A percentile compares a stretch with the other conserved stretches of the same genome.
Conservation (phyloP, 2,797 vertebrate species). For the Ptychobarbus kaznakovi region DNA sequence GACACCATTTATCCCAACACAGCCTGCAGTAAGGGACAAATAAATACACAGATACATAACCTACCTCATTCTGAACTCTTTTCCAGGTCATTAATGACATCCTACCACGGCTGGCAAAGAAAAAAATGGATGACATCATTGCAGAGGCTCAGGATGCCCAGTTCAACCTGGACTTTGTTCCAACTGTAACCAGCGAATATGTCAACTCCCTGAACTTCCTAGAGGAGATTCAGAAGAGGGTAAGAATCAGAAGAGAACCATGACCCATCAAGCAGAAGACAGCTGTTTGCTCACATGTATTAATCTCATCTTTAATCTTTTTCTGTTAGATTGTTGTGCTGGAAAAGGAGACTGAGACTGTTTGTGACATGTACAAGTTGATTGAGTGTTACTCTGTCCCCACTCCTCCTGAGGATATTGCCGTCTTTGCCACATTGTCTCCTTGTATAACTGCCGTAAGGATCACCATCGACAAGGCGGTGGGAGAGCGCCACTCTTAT, state of each 20-base stretch:
- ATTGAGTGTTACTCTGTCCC: slow-evolving; percentile 81
- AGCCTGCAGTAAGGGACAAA: background rate
- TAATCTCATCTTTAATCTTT: slow-evolving; percentile 3
- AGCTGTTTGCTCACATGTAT: slow-evolving; percentile 4
- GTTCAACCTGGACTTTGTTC: slow-evolving; percentile 78
- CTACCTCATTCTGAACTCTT: background rate
- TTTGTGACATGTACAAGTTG: slow-evolving; percentile 83
- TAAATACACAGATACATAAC: background rate
- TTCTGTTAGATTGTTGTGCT: slow-evolving; percentile 77
- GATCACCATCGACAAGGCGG: slow-evolving; percentile 74
- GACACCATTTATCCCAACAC: background rate
- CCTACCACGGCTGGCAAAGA: slow-evolving; percentile 80
- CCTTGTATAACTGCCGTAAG: slow-evolving; percentile 74
- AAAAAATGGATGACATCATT: slow-evolving; percentile 79
- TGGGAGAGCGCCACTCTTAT: slow-evolving; percentile 71
- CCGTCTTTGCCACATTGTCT: slow-evolving; percentile 79
- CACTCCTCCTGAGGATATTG: slow-evolving; percentile 82
- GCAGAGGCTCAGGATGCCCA: slow-evolving; percentile 81
- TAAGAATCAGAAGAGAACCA: slow-evolving; percentile 63
- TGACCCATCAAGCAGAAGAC: background rate
- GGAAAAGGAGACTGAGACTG: slow-evolving; percentile 76
- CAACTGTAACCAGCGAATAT: slow-evolving; percentile 79
- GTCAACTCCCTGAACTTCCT: slow-evolving; percentile 82
- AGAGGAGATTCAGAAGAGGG: slow-evolving; percentile 85
- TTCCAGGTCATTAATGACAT: slow-evolving; percentile 81